Percentiles rank a stretch among this genome's conserved stretches.
Conservation (phyloP, 2,888 invertebrate genomes). For the Lasioglossum villosulum region DNA sequence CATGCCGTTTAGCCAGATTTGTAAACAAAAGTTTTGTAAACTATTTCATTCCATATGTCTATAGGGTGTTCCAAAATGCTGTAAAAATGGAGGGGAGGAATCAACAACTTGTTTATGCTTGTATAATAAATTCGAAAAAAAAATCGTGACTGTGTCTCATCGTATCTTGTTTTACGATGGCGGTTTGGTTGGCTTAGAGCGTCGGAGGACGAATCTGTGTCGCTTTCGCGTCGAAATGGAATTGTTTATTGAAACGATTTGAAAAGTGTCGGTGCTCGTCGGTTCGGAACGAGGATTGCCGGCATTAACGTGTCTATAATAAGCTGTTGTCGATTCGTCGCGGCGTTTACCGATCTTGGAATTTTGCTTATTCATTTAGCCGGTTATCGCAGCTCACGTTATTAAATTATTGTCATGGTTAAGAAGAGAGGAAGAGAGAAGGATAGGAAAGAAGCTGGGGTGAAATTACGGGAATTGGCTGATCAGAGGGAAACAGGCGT, state of each 20-base stretch:
- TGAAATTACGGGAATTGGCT: constrained; percentile 23
- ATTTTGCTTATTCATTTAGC: neutral
- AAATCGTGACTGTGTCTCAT: neutral
- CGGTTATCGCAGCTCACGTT: neutral
- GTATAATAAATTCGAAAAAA: neutral
- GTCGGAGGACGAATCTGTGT: neutral
- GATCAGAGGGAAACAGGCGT: constrained; percentile 41
- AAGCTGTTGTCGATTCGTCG: neutral
- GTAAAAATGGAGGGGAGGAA: too few relatives aligned
- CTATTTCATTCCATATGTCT: too few relatives aligned
- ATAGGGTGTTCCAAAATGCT: too few relatives aligned
- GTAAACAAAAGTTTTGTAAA: too few relatives aligned
- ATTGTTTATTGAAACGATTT: neutral
- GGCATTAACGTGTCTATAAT: constrained; percentile 43
- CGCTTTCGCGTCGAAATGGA: neutral
- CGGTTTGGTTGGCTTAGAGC: neutral
- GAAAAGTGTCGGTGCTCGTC: neutral
- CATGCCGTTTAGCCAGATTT: too few relatives aligned
- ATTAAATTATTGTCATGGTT: constrained; percentile 9
- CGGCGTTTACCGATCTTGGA: neutral
- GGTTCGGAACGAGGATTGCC: constrained; percentile 2
- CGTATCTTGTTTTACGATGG: neutral
- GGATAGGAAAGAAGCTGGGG: neutral
- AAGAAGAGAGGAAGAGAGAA: neutral
- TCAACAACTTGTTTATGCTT: too few relatives aligned